These are phyloP conservation scores for Erannis defoliaria DNA, from an alignment of 2,888 invertebrate species.

Conservation along the genomic window DNA sequence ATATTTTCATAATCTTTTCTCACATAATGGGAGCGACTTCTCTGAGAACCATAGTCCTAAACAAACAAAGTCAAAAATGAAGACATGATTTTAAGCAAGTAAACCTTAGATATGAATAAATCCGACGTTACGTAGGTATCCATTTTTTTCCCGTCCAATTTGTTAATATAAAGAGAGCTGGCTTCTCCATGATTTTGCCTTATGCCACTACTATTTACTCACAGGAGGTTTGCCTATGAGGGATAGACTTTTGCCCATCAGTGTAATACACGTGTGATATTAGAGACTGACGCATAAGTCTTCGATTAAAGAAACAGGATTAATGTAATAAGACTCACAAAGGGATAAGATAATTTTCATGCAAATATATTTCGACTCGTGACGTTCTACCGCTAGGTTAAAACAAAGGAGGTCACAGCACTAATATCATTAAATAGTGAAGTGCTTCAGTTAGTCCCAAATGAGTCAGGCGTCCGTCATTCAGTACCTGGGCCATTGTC, in stretches of 20 bases:
- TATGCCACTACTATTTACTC: too few species aligned
- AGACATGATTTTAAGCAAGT: slow-evolving; percentile 27
- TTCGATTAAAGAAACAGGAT: too few species aligned
- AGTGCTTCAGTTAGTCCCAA: slow-evolving; percentile 34
- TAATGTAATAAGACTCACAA: too few species aligned
- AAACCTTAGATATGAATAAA: neutral
- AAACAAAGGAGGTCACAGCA: neutral
- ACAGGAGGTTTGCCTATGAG: too few species aligned
- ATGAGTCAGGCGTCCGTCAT: slow-evolving; percentile 38
- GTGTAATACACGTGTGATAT: too few species aligned
- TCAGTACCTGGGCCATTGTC: slow-evolving; percentile 51
- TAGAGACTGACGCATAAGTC: too few species aligned
- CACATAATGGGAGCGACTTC: slow-evolving; percentile 11
- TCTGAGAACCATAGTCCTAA: slow-evolving; percentile 33
- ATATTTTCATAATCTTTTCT: slow-evolving; percentile 22
- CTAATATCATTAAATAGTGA: slow-evolving; percentile 20
- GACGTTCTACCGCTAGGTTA: neutral
- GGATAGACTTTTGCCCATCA: too few species aligned
- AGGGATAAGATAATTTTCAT: neutral
- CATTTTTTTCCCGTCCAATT: neutral
- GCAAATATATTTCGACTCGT: neutral
- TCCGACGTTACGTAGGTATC: neutral
- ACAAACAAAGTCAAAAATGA: slow-evolving; percentile 35
- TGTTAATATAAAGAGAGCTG: too few species aligned
- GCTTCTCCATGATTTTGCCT: too few species aligned